These are phyloP conservation scores for Scaptomyza cyrtandrae DNA, from an alignment of 2,888 invertebrate species.

Conservation along the genomic window DNA sequence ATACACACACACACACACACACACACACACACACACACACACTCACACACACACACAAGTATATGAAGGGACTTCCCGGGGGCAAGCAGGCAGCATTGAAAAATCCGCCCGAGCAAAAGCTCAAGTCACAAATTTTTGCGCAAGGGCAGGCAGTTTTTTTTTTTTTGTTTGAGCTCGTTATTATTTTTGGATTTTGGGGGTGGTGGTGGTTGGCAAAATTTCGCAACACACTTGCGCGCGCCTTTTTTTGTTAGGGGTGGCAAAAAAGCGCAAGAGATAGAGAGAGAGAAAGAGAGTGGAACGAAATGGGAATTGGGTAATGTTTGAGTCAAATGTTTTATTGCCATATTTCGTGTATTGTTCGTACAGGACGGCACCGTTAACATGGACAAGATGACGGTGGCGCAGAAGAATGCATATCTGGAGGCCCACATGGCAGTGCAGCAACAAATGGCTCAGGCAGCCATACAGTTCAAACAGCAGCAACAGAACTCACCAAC, in stretches of 20 bases:
- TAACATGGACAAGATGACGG: slow-evolving; percentile 91
- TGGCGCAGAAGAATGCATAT: slow-evolving; percentile 90
- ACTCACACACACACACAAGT: background rate
- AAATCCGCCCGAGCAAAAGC: slow-evolving; percentile 62
- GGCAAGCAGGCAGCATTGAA: slow-evolving; percentile 28
- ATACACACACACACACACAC: slow-evolving; percentile 58
- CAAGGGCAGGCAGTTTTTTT: slow-evolving; percentile 69
- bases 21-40: background rate
- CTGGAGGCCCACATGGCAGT: slow-evolving; percentile 91
- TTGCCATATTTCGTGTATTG: slow-evolving; percentile 22
- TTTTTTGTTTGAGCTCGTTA: slow-evolving; percentile 36
- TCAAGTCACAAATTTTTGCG: slow-evolving; percentile 78
- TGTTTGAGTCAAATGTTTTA: slow-evolving; percentile 35
- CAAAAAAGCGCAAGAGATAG: slow-evolving; percentile 38
- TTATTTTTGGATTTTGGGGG: slow-evolving; percentile 16
- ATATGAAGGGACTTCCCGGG: slow-evolving; percentile 2
- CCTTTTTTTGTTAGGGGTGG: slow-evolving; percentile 69
- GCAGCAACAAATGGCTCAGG: slow-evolving; percentile 91
- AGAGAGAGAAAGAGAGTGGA: slow-evolving; percentile 8
- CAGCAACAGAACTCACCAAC: slow-evolving; percentile 80
- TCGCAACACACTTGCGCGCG: slow-evolving; percentile 77
- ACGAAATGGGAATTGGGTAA: slow-evolving; percentile 10
- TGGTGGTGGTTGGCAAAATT: slow-evolving; percentile 59
- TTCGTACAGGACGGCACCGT: slow-evolving; percentile 87
- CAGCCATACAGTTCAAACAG: slow-evolving; percentile 86